Evolutionary conservation across 2,888 invertebrate genomes (phyloP).

Genomic region (Apamea sordens): DNA sequence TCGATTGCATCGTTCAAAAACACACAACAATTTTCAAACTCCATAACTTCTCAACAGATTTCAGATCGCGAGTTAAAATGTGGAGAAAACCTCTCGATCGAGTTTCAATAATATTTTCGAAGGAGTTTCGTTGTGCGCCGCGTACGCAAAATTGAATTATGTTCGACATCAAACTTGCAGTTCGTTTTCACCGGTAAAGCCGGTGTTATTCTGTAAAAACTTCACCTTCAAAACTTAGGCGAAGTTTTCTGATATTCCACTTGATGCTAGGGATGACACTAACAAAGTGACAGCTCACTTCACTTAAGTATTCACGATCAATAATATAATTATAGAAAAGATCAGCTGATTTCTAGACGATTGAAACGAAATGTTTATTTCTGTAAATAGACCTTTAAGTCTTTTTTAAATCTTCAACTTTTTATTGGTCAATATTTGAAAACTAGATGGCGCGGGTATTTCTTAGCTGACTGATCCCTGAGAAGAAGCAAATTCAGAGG

Average conservation of each 20-base stretch:
- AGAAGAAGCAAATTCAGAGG: neutral
- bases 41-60: constrained; percentile 59
- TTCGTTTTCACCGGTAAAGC: constrained; percentile 2
- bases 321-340: neutral
- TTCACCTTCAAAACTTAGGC: neutral
- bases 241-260: neutral
- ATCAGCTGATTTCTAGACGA: neutral
- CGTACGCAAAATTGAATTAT: constrained; percentile 46
- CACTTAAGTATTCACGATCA: neutral
- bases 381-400: too few species aligned
- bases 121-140: constrained; percentile 27
- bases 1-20: constrained; percentile 58
- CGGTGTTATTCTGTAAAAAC: neutral
- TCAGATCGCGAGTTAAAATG: constrained; percentile 55
- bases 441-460: too few species aligned
- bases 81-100: constrained; percentile 46
- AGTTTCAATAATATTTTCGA: constrained; percentile 51
- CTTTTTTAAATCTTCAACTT: neutral
- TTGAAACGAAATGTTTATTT: neutral
- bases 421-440: neutral
- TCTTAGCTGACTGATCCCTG: too few species aligned
- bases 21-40: constrained; percentile 58
- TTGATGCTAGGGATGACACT: neutral
- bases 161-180: constrained; percentile 15
- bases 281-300: neutral